Percentiles rank a stretch among this genome's conserved stretches.
These are phyloP conservation scores for Polypterus senegalus DNA, from an alignment of 2,113 vertebrate species.

Conservation along the genomic window DNA sequence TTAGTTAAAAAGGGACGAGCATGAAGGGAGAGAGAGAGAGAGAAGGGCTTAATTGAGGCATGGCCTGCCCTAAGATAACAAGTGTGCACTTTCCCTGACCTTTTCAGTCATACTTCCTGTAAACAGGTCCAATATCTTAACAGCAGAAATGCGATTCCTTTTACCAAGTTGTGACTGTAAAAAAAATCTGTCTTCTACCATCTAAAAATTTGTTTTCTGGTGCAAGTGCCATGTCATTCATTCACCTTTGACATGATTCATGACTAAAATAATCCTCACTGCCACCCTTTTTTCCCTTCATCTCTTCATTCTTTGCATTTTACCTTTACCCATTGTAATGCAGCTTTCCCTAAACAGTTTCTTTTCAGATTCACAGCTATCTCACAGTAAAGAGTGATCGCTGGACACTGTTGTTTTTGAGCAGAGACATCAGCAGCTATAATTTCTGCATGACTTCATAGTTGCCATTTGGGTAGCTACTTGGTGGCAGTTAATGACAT, in stretches of 20 bases:
- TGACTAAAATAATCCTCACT: not conserved
- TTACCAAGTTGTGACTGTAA: not conserved
- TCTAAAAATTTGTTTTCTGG: too few species aligned
- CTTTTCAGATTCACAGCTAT: constrained; percentile 42
- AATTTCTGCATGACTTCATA: constrained; percentile 49
- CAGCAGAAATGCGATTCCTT: not conserved
- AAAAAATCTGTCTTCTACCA: too few species aligned
- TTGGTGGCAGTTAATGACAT: constrained; percentile 30
- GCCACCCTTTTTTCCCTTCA: not conserved
- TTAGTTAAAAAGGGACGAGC: constrained; percentile 21
- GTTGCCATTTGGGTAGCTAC: constrained; percentile 28
- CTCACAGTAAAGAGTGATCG: constrained; percentile 50
- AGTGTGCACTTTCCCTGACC: constrained; percentile 54
- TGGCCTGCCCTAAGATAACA: constrained; percentile 42
- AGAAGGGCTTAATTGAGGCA: constrained; percentile 33
- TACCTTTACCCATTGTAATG: constrained; percentile 26
- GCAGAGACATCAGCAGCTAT: constrained; percentile 25
- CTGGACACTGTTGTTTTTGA: constrained; percentile 34
- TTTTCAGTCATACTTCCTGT: constrained; percentile 41
- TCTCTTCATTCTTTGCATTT: constrained; percentile 21
- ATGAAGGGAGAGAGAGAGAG: not conserved
- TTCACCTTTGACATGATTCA: too few species aligned
- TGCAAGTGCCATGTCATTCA: too few species aligned
- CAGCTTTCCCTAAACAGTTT: constrained; percentile 10
- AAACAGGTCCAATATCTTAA: constrained; percentile 29